A percentile compares a stretch with the other conserved stretches of the same genome.
These are phyloP conservation scores for Drosophila kohkoa DNA, from an alignment of 1,140 invertebrate genomes.

Conservation along the genomic window DNA sequence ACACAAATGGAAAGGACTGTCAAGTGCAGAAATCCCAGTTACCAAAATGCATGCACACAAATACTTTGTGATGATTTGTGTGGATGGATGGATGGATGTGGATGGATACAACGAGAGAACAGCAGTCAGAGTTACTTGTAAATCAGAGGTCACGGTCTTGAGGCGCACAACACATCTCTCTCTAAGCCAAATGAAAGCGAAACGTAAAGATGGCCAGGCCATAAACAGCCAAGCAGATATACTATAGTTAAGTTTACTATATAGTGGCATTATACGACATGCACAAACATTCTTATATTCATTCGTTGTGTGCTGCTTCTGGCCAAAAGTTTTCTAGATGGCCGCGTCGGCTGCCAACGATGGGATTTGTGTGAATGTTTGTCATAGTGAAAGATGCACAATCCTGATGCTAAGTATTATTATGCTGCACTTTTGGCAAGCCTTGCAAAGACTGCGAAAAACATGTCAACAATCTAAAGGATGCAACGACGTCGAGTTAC, in stretches of 20 bases:
- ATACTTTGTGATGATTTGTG: conserved; percentile 29
- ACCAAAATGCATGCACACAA: conserved; percentile 31
- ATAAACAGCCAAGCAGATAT: background rate
- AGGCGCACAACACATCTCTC: conserved; percentile 1
- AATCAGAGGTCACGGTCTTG: conserved; percentile 67
- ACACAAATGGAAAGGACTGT: conserved; percentile 48
- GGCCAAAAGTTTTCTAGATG: conserved; percentile 9
- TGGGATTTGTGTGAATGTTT: conserved; percentile 29
- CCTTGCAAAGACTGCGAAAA: background rate
- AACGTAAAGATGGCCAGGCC: conserved; percentile 32
- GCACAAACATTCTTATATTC: background rate
- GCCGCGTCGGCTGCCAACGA: conserved; percentile 27
- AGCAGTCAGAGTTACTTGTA: conserved; percentile 24
- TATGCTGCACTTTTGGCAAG: conserved; percentile 48
- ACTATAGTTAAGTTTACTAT: background rate
- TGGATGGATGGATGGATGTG: background rate
- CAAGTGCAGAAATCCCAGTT: conserved; percentile 59
- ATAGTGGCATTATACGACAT: background rate
- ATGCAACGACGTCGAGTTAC: background rate
- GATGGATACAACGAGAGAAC: background rate
- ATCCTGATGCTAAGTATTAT: conserved; percentile 36
- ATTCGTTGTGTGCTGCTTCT: background rate
- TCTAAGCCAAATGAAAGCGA: conserved; percentile 53
- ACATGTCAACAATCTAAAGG: conserved; percentile 13
- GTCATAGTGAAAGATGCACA: conserved; percentile 37